Evolutionary conservation across 2,888 invertebrate genomes (phyloP).

Genomic region (Drosophila subsilvestris): DNA sequence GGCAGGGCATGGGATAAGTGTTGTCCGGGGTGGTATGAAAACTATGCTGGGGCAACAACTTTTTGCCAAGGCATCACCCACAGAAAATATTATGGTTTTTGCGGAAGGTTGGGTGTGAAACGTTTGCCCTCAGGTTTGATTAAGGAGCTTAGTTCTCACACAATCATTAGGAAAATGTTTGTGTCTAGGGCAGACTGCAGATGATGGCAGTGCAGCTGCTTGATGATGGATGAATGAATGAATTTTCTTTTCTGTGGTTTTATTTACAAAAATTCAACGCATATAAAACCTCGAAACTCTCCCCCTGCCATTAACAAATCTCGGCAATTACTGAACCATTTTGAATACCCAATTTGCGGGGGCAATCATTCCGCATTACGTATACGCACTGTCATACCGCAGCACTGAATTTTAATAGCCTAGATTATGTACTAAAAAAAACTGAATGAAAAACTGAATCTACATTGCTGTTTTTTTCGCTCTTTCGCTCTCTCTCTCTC

Average conservation of each 20-base stretch:
- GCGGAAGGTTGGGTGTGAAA: constrained; percentile 27
- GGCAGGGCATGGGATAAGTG: not conserved
- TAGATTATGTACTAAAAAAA: constrained; percentile 45
- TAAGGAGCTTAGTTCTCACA: constrained; percentile 41
- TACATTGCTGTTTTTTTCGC: not conserved
- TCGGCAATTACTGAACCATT: constrained; percentile 20
- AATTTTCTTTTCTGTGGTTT: constrained; percentile 7
- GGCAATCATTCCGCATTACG: constrained; percentile 41
- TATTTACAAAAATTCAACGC: constrained; percentile 21
- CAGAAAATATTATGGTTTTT: constrained; percentile 37
- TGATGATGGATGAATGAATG: constrained; percentile 65
- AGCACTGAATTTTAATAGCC: constrained; percentile 58
- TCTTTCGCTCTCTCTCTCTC: not conserved
- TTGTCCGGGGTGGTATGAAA: constrained; percentile 1
- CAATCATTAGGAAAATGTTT: constrained; percentile 67
- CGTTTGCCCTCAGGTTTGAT: constrained; percentile 29
- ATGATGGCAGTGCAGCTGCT: constrained; percentile 40
- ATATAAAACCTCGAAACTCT: constrained; percentile 20
- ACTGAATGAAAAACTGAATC: constrained; percentile 8
- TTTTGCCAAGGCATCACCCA: constrained; percentile 36
- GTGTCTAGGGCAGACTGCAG: constrained; percentile 8
- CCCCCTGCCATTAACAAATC: constrained; percentile 12
- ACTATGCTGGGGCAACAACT: constrained; percentile 37
- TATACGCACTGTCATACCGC: constrained; percentile 42
- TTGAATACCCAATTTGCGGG: constrained; percentile 31